Base-by-base conservation (phyloP, 2,113 vertebrate species). In the Leptobrachium ailaonicum region DNA sequence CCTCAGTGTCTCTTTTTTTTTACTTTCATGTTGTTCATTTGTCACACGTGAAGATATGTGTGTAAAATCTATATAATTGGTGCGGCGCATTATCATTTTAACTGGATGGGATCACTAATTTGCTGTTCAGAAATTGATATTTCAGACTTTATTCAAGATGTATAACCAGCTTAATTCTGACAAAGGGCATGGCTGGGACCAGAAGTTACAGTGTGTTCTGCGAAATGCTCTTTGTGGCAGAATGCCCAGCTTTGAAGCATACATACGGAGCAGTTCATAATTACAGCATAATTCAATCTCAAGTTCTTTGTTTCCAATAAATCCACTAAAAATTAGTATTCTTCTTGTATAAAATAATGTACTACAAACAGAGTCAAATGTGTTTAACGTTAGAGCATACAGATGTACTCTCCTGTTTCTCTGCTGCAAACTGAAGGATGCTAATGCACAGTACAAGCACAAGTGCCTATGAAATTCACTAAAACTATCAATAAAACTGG, bases 251-350 rank as follows among this genome's bases (percentile, higher is more conserved):
- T 82, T 87, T 85, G 70, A 77, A 87, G 85, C 81, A 78, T 84
- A 81, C 71, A 83, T 41, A 81, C 71, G 79, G 88, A 68, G 0
- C 84, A 90, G 88, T 88, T 89, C 89, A 89, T 91, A 93, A 92
- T 92, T 88, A 84, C 82, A 86, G 44, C 82, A 86, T 90, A 92
- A 92, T 89, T 92, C 89, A 92, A 87, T 86, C 85, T 85, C 82
- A 86, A 91, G 73, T 72, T 89, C 89, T 85, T 82, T 82, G 84
- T 88, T 87, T 85, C 80, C 85, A 87, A 88, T 86, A 89, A 88
- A 86, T 90, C 84, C 85, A 83, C 76, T 41, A 85, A 78, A 87
- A 92, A 92, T 91, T 82, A 85, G 86, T 74, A 85, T 87, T 89
- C 85, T 66, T 77, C 67, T 68, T 69, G 53, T 70, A 77, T 42